Conservation (phyloP, 2,797 vertebrate species). For the Cyclopterus lumpus region DNA sequence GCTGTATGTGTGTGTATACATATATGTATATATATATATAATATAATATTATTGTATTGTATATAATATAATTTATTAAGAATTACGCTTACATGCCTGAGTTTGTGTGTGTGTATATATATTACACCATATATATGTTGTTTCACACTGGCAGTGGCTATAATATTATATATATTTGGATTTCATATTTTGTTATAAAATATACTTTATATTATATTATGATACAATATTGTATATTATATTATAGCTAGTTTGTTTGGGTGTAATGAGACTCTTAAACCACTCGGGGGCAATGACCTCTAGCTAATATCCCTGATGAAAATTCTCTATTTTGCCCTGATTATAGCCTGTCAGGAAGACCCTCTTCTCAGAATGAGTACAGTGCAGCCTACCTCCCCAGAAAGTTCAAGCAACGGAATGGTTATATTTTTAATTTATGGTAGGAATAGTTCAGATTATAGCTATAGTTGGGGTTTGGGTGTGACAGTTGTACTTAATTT, state of each 20-base stretch:
- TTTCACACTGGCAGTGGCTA: not conserved
- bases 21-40: no score
- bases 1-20: no score
- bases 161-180: not conserved
- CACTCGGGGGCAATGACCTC: constrained; percentile 29
- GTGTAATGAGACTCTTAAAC: constrained; percentile 22
- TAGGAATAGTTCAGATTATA: not conserved
- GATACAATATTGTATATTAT: no score
- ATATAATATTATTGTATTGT: no score
- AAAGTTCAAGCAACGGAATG: rapidly evolving
- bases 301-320: not conserved
- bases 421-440: not conserved
- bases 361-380: not conserved
- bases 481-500: not conserved
- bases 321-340: rapidly evolving
- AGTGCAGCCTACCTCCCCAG: not conserved
- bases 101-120: not conserved
- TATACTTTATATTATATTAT: not conserved
- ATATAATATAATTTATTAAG: no score
- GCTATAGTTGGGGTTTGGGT: not conserved
- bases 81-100: no score
- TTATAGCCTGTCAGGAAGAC: rapidly evolving
- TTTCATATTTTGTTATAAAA: not conserved
- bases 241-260: not conserved
- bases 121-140: no score